These are phyloP conservation scores for Aporophyla nigra DNA, from an alignment of 2,888 invertebrate genomes.

Conservation along the genomic window DNA sequence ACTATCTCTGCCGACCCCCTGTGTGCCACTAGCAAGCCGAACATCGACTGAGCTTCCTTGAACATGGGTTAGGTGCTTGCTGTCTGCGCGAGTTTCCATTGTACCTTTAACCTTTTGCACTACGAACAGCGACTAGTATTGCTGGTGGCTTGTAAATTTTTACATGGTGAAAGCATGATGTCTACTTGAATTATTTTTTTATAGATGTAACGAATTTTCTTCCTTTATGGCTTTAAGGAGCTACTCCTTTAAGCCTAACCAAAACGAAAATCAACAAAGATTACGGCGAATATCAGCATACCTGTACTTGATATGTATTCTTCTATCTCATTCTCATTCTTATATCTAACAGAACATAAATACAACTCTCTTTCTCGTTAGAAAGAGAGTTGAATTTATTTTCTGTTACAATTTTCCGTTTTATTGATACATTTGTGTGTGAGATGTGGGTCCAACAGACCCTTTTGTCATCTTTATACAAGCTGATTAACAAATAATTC, in stretches of 20 bases:
- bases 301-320: too few relatives aligned
- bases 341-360: too few relatives aligned
- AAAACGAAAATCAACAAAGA: too few relatives aligned
- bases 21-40: slow-evolving; percentile 72
- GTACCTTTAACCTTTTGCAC: slow-evolving; percentile 7
- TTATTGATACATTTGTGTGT: too few relatives aligned
- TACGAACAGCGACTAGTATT: background rate
- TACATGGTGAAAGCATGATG: background rate
- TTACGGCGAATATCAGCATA: too few relatives aligned
- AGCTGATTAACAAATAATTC: background rate
- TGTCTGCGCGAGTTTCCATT: slow-evolving; percentile 75
- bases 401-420: too few relatives aligned
- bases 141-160: background rate
- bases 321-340: too few relatives aligned
- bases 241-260: background rate
- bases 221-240: background rate
- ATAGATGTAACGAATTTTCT: background rate
- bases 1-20: slow-evolving; percentile 42
- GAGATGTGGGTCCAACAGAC: background rate
- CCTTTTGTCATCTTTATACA: background rate
- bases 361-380: too few relatives aligned
- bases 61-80: slow-evolving; percentile 67
- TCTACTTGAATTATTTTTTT: too few relatives aligned
- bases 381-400: background rate
- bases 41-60: slow-evolving; percentile 76